These are phyloP conservation scores for Amazona guildingii DNA, from an alignment of 2,113 vertebrate genomes.

Conservation along the genomic window DNA sequence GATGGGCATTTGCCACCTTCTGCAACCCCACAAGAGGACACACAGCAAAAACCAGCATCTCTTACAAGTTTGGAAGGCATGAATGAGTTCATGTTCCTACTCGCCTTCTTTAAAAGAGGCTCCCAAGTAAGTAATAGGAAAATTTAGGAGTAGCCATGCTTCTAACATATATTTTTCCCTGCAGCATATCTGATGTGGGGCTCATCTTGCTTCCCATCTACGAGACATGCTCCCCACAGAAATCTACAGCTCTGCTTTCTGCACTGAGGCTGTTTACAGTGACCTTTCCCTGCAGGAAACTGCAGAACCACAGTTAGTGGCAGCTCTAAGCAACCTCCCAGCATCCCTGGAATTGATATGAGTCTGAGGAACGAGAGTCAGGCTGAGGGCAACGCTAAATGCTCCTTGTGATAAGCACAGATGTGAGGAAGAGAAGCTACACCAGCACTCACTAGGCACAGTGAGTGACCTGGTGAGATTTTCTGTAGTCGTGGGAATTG, in stretches of 20 bases:
- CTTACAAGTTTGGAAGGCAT: neutral
- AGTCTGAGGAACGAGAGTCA: neutral
- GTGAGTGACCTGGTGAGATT: neutral
- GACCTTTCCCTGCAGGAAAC: neutral
- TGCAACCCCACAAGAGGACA: neutral
- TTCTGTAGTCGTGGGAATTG: neutral
- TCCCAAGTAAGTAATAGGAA: neutral
- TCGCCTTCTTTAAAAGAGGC: neutral
- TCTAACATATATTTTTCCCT: neutral
- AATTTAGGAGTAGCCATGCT: neutral
- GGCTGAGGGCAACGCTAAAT: neutral
- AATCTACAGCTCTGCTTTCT: neutral
- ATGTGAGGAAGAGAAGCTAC: neutral
- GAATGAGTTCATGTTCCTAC: neutral
- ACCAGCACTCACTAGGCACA: neutral
- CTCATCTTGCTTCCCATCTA: neutral
- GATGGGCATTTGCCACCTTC: neutral
- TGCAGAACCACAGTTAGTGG: neutral
- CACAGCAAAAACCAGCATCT: fast-evolving
- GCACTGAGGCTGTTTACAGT: neutral
- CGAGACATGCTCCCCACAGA: neutral
- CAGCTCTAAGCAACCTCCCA: neutral
- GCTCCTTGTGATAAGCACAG: neutral
- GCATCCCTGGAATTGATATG: neutral
- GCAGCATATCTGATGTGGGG: neutral